Evolutionary conservation across 1,140 invertebrate species (phyloP), one percentile per base, ranked within the genome.

Genomic region (Heliconius congener): DNA sequence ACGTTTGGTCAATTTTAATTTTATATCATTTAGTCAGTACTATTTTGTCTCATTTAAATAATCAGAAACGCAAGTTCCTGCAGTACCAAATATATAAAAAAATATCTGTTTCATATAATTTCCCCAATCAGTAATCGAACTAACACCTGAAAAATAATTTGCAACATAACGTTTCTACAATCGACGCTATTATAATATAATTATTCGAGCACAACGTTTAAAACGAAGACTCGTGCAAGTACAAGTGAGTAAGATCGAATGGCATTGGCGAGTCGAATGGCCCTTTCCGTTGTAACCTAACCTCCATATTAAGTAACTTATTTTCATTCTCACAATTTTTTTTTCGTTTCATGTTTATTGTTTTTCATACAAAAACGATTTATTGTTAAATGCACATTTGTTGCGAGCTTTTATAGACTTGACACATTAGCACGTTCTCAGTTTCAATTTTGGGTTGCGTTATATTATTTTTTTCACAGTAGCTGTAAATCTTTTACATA

Each of bases 351-450:
- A 39, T 77, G 79, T 80, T 80, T 80, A 80, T 80, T 80, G 79
- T 80, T 80, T 79, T 73, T 80, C 74, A 71, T 23, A 80, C 79
- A 76, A 76, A 80, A 80, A 55, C 39, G 79, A 80, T 80, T 80
- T 76, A 80, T 80, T 77, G 79, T 80, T 77, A 42, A 76, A 80
- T 80, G 74, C 79, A 80, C 60, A 76, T 80, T 80, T 76, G 79
- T 76, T 80, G 66, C 23, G 71, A 23, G 52, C 11, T 37, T 80
- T 80, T 80, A 80, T 77, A 73, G 79, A 55, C 71, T 80, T 80
- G 74, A 76, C 79, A 80, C 79, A 80, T 80, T 80, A 76, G 79
- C 79, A 80, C 70, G 79, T 80, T 80, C 79, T 80, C 78, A 52
- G 74, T 55, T 80, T 74, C 73, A 70, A 37, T 52, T 71, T 71